These are phyloP conservation scores for Pomatostomus ruficeps DNA, from an alignment of 2,113 vertebrate species.

Conservation along the genomic window DNA sequence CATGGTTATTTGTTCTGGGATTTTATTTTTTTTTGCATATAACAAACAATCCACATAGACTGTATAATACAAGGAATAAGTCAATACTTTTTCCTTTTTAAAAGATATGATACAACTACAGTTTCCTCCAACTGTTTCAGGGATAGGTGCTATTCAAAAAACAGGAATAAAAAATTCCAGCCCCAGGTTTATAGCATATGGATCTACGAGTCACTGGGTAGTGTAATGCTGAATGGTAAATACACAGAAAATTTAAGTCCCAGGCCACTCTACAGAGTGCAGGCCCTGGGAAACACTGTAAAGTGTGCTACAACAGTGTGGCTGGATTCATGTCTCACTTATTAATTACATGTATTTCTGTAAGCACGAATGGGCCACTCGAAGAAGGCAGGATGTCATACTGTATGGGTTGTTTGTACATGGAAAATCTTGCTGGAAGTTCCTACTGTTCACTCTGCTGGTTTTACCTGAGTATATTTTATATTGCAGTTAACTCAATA, in stretches of 20 bases:
- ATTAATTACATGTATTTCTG: not conserved
- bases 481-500: not conserved
- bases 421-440: not conserved
- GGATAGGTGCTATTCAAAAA: not conserved
- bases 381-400: not conserved
- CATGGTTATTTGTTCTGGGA: not conserved
- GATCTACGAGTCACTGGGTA: not conserved
- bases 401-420: not conserved
- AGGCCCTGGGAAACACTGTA: not conserved
- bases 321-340: not conserved
- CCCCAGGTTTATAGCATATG: not conserved
- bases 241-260: not conserved
- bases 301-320: not conserved
- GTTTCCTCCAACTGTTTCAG: not conserved
- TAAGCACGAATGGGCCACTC: not conserved
- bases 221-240: not conserved
- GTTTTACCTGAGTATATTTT: not conserved
- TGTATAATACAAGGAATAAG: not conserved
- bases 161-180: not conserved
- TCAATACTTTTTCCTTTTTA: not conserved
- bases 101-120: not conserved
- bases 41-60: not conserved
- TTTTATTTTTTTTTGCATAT: not conserved
- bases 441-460: not conserved
- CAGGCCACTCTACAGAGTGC: not conserved